Evolutionary conservation across 2,888 invertebrate species (phyloP), one percentile per base, ranked within the genome.

Genomic region (Catocala fraxini): DNA sequence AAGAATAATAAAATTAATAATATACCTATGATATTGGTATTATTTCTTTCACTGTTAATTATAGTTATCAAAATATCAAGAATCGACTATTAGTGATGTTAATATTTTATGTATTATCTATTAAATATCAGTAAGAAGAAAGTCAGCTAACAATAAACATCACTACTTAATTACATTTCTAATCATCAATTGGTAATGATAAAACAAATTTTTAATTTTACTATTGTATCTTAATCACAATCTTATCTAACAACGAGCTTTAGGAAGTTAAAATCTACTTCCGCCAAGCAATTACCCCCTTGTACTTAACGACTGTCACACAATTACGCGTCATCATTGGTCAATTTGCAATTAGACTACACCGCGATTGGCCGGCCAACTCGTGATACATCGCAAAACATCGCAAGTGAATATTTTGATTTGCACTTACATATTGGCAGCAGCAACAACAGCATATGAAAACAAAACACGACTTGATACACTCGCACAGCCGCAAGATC

Each of bases 351-450:
- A 53, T 9, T 35, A 43, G n/a, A n/a, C 34, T n/a, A 0, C 25
- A 6, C 3, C 51, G 34, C 34, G 48, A 69, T 66, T 71, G 48
- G 51, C 58, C 39, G 46, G 47, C 15, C 46, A 10, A 45, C 45
- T 49, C 46, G 53, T 53, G 43, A 35, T 11, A 57, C 11, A 43
- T 42, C 39, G 39, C 43, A 55, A 56, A 56, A 46, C 41, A 1
- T 13, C 4, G 9, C 6, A 49, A 6, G 46, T 33, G 3, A 11
- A 47, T 54, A 41, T 33, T 58, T 63, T 10, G 9, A 43, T 13
- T 25, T 7, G 33, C 63, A 89, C 91, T 90, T 70, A 91, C 91
- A 81, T 75, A 73, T 6, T 9, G 9, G 75, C 79, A 89, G 63
- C 85, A 88, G 63, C 79, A 57, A 49, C 49, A 57, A 55, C 45